Base-by-base conservation (phyloP, 23 tunicate genomes). In the Ciona savignyi region DNA sequence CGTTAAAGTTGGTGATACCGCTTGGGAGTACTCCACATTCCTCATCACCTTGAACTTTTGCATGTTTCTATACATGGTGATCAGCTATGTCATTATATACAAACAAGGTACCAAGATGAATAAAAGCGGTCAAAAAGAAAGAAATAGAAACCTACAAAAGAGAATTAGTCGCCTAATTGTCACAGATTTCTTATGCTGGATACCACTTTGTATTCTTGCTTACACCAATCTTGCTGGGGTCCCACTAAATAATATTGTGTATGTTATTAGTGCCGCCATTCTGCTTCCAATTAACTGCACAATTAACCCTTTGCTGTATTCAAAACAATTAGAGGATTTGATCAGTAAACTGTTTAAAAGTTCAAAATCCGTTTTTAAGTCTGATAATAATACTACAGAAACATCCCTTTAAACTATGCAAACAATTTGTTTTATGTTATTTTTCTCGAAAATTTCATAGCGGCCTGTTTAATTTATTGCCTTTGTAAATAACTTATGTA, bases 141-240 rank as follows among this genome's bases (percentile, higher is more conserved):
- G 32, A 51, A 27, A 76, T 68, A 1, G 26, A 19, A 23, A 25
- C 23, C 60, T 83, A 81, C 87, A 83, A 65, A 68, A 51, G 34
- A 65, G 87, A 42, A 75, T 83, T 23, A 28, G 66, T 1, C 34
- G 77, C 24, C 29, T 83, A 48, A 75, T 83, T 25, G 1, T 73
- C 15, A 83, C 81, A 3, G 76, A 83, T 61, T 83, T 83, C 24
- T 60, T 32, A 23, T 83, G 87, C 60, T 83, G 87, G 87, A 73
- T 83, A 6, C 75, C 87, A 2, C 30, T 83, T 33, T 83, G 87
- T 29, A 31, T 83, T 24, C 33, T 83, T 71, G 87, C 75, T 25
- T 80, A 70, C 34, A 4, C 35, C 62, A 70, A 42, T 19, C 2
- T 80, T 0, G 74, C 48, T 29, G 77, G 77, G 2, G 32, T 71